Evolutionary conservation across 2,888 invertebrate species (phyloP), one percentile per base, ranked within the genome.

Genomic region (Athrips mouffetella): DNA sequence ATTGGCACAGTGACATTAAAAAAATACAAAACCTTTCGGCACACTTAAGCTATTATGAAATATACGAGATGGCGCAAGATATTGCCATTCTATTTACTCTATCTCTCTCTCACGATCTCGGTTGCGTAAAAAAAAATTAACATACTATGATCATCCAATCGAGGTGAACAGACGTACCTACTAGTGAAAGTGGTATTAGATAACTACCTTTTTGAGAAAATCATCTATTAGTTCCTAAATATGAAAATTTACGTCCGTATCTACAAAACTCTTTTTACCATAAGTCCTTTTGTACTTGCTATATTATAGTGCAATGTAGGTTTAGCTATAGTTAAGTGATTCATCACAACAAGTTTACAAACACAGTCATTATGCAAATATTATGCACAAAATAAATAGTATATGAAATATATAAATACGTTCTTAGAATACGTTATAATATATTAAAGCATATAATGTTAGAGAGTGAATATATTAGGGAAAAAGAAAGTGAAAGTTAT

Each of bases 51-150:
- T 37, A 18, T 47, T 47, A 18, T 20, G 47, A 47, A 47, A 42
- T 5, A 47, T 23, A 10, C 44, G 25, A 29, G 11, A 49, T 53
- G 45, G 16, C 48, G 53, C 48, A 50, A 53, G 15, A 16, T 45
- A 51, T 47, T 37, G 31, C 42, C 45, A 49, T 41, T 41, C 47
- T 16, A 29, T 45, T 45, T 48, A 41, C 45, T 33, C 44, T 48
- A 45, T 47, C 44, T 49, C 37, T 41, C 27, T 29, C 49, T 37
- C 40, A 30, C 50, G 49, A 49, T 37, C n/a, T n/a, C 39, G 13
- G 54, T 63, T 66, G 59, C 63, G 61, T 58, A 63, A 63, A 60
- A 63, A 63, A 60, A 13, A 47, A 54, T 62, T 63, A 57, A 56
- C 63, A 63, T 60, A 60, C 48, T 44, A 47, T 50, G 51, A 56